Evolutionary conservation across 2,797 vertebrate species (phyloP).

Genomic region (Momotus momota): DNA sequence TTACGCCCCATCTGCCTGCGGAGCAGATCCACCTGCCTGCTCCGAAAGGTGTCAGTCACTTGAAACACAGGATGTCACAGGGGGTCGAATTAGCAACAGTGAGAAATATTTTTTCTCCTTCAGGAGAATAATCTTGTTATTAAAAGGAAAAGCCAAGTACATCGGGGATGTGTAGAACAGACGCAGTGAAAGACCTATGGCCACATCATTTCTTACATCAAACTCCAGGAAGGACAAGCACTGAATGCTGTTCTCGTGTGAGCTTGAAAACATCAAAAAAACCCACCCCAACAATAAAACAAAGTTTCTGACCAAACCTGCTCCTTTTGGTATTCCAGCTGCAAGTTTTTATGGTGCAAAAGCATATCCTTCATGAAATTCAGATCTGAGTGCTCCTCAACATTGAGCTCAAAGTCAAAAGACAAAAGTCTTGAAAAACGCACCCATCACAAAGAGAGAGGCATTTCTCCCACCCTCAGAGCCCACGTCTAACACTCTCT

Average conservation of each 20-base stretch:
- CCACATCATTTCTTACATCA: neutral
- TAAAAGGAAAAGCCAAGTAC: neutral
- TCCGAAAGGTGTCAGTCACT: neutral
- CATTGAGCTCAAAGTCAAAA: neutral
- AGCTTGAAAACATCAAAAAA: neutral
- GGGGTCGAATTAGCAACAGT: neutral
- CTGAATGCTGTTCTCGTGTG: neutral
- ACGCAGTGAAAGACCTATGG: accelerated
- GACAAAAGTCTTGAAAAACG: neutral
- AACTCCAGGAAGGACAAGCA: neutral
- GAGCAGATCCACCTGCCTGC: neutral
- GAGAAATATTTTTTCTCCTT: neutral
- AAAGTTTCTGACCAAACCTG: neutral
- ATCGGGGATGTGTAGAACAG: neutral
- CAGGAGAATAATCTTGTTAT: neutral
- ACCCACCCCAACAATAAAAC: neutral
- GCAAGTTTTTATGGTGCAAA: neutral
- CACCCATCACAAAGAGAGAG: neutral
- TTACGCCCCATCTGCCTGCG: accelerated
- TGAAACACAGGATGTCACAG: neutral
- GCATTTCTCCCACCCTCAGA: neutral
- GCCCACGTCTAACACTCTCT: accelerated
- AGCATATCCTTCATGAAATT: neutral
- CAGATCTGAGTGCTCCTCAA: neutral
- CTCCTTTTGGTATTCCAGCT: neutral